Evolutionary conservation across 1,140 invertebrate genomes (phyloP).

Genomic region (Yoshiicerus persimilis): DNA sequence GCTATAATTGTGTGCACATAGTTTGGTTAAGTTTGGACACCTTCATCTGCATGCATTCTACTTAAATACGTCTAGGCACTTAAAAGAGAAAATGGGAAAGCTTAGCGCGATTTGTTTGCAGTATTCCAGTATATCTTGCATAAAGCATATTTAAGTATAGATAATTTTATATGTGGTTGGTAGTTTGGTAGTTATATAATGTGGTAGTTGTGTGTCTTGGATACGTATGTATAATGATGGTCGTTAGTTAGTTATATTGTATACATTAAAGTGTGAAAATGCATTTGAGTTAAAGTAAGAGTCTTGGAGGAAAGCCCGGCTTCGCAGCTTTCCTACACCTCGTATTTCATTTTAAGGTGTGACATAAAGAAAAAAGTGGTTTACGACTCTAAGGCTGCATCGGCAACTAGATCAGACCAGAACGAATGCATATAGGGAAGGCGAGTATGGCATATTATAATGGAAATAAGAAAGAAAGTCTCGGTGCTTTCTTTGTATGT

Average conservation of each 20-base stretch:
- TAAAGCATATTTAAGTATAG: background rate
- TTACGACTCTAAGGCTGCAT: background rate
- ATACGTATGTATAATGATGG: background rate
- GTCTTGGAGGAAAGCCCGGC: background rate
- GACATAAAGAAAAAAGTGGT: conserved; percentile 35
- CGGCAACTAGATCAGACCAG: background rate
- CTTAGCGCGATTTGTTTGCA: background rate
- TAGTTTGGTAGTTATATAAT: background rate
- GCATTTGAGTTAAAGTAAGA: conserved; percentile 13
- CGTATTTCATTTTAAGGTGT: conserved; percentile 33
- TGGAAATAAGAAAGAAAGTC: background rate
- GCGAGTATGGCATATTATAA: background rate
- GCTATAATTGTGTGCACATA: background rate
- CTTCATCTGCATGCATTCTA: background rate
- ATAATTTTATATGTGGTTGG: background rate
- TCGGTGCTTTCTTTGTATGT: background rate
- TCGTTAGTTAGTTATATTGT: background rate
- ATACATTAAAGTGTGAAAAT: background rate
- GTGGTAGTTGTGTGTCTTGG: background rate
- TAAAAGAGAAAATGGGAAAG: background rate
- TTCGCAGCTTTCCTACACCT: background rate
- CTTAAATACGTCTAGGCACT: background rate
- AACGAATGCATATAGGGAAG: background rate
- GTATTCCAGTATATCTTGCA: background rate
- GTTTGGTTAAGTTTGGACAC: background rate